Percentiles rank a stretch among this genome's conserved stretches.
Conservation (phyloP, 2,888 invertebrate genomes). For the Dorcus parallelipipedus region DNA sequence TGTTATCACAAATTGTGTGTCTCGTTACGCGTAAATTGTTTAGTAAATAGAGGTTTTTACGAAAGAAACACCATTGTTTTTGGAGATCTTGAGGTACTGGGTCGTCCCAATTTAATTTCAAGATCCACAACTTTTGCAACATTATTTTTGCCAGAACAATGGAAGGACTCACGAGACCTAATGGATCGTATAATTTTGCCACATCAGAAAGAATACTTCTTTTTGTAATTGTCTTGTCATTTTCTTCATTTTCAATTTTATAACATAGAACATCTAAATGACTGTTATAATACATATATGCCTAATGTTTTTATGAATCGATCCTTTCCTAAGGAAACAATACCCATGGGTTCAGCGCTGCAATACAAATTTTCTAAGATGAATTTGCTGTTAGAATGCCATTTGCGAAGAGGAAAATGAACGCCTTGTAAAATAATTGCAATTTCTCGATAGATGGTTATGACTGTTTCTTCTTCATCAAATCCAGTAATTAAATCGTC, state of each 20-base stretch:
- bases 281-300: background rate
- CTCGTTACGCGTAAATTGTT: background rate
- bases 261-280: background rate
- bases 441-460: background rate
- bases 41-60: background rate
- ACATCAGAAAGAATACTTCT: conserved; percentile 11
- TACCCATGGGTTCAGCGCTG: background rate
- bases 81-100: conserved; percentile 3
- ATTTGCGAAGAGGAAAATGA: background rate
- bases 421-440: background rate
- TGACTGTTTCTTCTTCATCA: background rate
- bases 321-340: background rate
- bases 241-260: background rate
- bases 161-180: conserved; percentile 11
- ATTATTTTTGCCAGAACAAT: conserved; percentile 13
- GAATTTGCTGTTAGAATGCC: background rate
- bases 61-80: conserved; percentile 9
- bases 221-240: conserved; percentile 3
- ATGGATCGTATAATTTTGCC: conserved; percentile 14
- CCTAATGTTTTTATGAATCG: background rate
- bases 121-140: conserved; percentile 12
- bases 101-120: conserved; percentile 9
- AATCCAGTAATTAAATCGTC: background rate
- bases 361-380: background rate
- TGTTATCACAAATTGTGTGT: background rate